Base-by-base conservation (phyloP, 2,113 vertebrate genomes). In the Otolemur garnettii region DNA sequence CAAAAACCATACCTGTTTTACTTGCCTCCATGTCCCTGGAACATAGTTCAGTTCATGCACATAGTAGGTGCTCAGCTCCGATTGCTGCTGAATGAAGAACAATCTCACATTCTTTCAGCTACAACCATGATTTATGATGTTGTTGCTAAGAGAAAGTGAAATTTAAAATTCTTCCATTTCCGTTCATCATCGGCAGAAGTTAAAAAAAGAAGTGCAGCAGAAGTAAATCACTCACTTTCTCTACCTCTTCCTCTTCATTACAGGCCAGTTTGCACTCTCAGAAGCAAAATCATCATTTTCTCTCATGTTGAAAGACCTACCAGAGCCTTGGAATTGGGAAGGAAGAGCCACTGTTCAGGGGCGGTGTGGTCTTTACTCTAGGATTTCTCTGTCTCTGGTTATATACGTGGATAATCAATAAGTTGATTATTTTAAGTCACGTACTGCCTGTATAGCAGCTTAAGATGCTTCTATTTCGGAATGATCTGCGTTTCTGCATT, bases 391-490 rank as follows among this genome's bases (percentile, higher is more conserved):
- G 35, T 45, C 38, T 30, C 30, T 87, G 66, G 10, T 42, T 45
- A 7, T 62, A 68, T 26, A 64, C 10, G 28, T 30, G 22, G n/a
- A 60, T n/a, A 92, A 90, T 91, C 75, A 89, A n/a, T 57, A 75
- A 90, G 35, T 38, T 69, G 57, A 78, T 4, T 4, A 75, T 45
- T 89, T 13, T n/a, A 91, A 85, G 83, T 64, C 68, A 89, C 19
- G 21, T 14, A 35, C 57, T 78, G 19, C 14, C 14, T 90, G 42
- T 15, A n/a, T 69, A 96, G 83, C 42, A 88, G 72, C 35, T 78
- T 75, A 53, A 80, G 13, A 53, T 55, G 81, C 62, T 95, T 97
- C 57, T 45, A 57, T 77, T 92, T 96, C 72, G 78, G 71, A 55
- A 30, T 78, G 38, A 62, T 19, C 28, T 77, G 30, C 19, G 33